Conservation (phyloP, 2,797 vertebrate genomes). For the Enteromius thamalakanensis region DNA sequence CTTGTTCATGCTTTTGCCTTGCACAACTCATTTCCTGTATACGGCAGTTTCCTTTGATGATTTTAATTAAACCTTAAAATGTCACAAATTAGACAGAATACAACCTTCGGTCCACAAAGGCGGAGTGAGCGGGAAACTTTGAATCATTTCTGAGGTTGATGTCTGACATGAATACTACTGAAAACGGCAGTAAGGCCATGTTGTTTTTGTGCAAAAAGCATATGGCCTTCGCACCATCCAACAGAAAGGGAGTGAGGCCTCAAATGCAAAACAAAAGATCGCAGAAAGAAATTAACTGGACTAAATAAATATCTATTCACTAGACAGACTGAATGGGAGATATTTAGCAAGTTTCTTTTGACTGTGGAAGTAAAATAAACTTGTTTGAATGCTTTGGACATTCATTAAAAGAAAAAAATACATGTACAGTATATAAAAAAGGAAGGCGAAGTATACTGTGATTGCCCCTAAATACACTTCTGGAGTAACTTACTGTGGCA, state of each 20-base stretch:
- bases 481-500: slow-evolving; percentile 84
- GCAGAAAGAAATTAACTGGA: slow-evolving; percentile 14
- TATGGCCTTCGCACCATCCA: slow-evolving; percentile 24
- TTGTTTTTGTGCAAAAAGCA: slow-evolving; percentile 12
- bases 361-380: background rate
- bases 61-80: slow-evolving; percentile 69
- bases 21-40: slow-evolving; percentile 64
- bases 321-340: slow-evolving; percentile 3
- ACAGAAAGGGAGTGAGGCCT: slow-evolving; percentile 33
- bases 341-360: slow-evolving; percentile 1
- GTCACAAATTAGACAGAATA: slow-evolving; percentile 66
- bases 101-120: slow-evolving; percentile 54
- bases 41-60: slow-evolving; percentile 63
- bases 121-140: slow-evolving; percentile 57
- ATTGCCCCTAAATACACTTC: background rate
- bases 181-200: slow-evolving; percentile 28
- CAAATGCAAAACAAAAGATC: background rate
- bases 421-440: background rate
- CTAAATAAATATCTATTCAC: background rate
- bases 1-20: slow-evolving; percentile 58
- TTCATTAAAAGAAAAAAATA: background rate
- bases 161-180: slow-evolving; percentile 61
- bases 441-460: background rate
- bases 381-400: background rate
- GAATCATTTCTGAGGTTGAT: slow-evolving; percentile 62